Conservation (phyloP, 1,140 invertebrate species). For the Whitmania pigra region DNA sequence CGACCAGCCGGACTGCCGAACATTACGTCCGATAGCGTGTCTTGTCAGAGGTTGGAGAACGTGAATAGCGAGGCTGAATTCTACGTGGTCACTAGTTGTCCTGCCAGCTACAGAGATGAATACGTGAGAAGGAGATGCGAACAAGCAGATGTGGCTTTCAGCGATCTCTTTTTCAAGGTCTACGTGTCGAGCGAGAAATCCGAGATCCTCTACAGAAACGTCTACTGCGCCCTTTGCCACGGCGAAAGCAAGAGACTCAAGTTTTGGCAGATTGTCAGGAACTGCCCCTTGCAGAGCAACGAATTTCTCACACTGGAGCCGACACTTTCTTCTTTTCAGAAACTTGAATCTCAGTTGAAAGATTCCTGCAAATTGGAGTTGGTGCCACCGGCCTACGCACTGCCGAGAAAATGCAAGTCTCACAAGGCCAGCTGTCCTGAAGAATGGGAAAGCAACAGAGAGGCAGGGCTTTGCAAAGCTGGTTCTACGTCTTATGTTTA, state of each 20-base stretch:
- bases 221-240: slow-evolving; percentile 1
- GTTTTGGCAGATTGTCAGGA: slow-evolving; percentile 1
- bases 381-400: not conserved
- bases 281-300: not conserved
- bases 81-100: not conserved
- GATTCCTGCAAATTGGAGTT: not conserved
- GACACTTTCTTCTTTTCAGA: not conserved
- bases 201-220: slow-evolving; percentile 2
- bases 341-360: not conserved
- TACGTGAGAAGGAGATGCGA: not conserved
- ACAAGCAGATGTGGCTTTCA: not conserved
- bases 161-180: slow-evolving; percentile 9
- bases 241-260: not conserved
- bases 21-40: not conserved
- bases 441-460: not conserved
- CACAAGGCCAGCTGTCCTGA: not conserved
- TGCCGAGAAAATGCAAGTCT: slow-evolving; percentile 7
- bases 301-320: not conserved
- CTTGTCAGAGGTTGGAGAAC: not conserved
- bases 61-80: not conserved
- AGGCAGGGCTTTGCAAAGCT: not conserved
- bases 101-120: not conserved
- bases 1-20: not conserved
- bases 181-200: not conserved
- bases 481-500: slow-evolving; percentile 5